Evolutionary conservation across 2,113 vertebrate species (phyloP).

Genomic region (Clarias batrachus): DNA sequence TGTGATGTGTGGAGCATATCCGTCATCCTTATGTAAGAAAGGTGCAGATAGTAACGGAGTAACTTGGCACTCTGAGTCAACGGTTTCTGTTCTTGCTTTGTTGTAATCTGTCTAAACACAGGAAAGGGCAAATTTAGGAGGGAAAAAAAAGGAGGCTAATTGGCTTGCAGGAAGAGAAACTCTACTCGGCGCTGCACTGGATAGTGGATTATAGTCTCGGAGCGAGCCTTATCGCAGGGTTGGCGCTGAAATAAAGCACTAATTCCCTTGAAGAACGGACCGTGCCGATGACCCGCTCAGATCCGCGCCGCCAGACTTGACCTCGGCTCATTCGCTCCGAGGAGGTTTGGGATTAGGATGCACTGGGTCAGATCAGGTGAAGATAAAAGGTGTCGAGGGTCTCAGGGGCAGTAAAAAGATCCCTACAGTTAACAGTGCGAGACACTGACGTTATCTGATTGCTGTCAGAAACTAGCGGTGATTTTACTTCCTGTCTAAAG

Average conservation of each 20-base stretch:
- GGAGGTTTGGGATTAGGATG: neutral
- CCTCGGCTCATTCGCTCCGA: conserved; percentile 4
- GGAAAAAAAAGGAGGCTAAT: conserved; percentile 39
- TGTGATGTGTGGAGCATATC: neutral
- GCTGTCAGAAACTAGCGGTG: neutral
- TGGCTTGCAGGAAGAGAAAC: conserved; percentile 45
- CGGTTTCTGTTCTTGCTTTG: conserved; percentile 36
- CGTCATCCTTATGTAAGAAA: conserved; percentile 29
- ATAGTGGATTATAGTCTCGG: conserved; percentile 14
- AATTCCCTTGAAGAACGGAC: conserved; percentile 29
- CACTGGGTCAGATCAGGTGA: neutral
- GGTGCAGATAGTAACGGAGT: conserved; percentile 21
- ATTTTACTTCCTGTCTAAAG: neutral
- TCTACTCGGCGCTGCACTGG: neutral
- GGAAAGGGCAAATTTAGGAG: conserved; percentile 61
- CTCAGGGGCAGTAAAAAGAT: neutral
- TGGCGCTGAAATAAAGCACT: conserved; percentile 37
- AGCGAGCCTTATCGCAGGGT: conserved; percentile 22
- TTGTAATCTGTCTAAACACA: conserved; percentile 62
- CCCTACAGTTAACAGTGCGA: neutral
- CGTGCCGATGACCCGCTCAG: neutral
- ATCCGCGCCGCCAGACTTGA: neutral
- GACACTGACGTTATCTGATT: neutral
- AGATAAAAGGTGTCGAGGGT: conserved; percentile 8
- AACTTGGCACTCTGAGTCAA: conserved; percentile 36